Conservation (phyloP, 1,140 invertebrate genomes). For the Drosophila azteca region DNA sequence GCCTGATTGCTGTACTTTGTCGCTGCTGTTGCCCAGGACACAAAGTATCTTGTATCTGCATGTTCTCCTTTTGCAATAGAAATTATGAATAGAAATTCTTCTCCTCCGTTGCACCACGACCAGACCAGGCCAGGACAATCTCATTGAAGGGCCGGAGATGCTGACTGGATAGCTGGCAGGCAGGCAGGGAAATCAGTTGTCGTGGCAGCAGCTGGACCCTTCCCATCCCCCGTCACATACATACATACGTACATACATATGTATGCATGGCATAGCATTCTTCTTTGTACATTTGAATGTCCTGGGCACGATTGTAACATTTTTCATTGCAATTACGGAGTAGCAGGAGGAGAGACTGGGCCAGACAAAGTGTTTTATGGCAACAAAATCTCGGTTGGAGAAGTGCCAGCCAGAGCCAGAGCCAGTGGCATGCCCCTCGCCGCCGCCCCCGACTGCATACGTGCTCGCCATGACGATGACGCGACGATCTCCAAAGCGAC, state of each 20-base stretch:
- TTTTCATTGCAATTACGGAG: slow-evolving; percentile 68
- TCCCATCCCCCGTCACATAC: background rate
- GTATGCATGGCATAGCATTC: slow-evolving; percentile 21
- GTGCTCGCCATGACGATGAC: slow-evolving; percentile 52
- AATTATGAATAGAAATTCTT: slow-evolving; percentile 70
- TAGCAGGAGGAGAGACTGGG: background rate
- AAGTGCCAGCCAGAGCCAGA: slow-evolving; percentile 65
- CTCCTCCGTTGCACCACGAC: slow-evolving; percentile 35
- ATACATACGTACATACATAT: too few relatives aligned
- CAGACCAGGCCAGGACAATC: slow-evolving; percentile 20
- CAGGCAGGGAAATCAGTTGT: slow-evolving; percentile 56
- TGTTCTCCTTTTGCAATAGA: slow-evolving; percentile 33
- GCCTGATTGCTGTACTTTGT: slow-evolving; percentile 73
- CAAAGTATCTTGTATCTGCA: slow-evolving; percentile 77
- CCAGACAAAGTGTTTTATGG: slow-evolving; percentile 67
- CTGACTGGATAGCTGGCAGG: background rate
- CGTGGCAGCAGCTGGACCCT: slow-evolving; percentile 9
- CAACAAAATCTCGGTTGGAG: slow-evolving; percentile 70
- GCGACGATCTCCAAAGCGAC: slow-evolving; percentile 17
- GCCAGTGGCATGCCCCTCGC: too few relatives aligned
- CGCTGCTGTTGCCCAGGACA: slow-evolving; percentile 55
- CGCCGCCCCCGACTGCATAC: slow-evolving; percentile 8
- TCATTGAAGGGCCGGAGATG: slow-evolving; percentile 49
- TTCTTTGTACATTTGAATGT: slow-evolving; percentile 62
- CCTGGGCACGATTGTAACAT: slow-evolving; percentile 69